Evolutionary conservation across 2,888 invertebrate genomes (phyloP).

Genomic region (Calliscelio sp.): DNA sequence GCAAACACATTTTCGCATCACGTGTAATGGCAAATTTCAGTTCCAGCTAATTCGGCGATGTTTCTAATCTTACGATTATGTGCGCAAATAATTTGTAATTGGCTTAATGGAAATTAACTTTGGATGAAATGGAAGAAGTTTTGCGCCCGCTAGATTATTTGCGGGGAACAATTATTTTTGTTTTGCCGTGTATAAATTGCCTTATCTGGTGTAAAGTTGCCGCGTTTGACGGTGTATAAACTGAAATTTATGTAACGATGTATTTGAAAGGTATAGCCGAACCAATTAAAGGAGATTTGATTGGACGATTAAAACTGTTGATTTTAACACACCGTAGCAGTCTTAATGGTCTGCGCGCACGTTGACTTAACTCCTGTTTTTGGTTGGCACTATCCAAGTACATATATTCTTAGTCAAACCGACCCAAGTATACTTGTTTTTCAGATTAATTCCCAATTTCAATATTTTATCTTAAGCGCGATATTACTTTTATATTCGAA

Average conservation of each 20-base stretch:
- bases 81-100: background rate
- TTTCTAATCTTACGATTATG: background rate
- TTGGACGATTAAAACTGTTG: conserved; percentile 68
- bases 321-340: conserved; percentile 65
- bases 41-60: background rate
- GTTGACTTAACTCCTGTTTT: conserved; percentile 66
- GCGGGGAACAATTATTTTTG: conserved; percentile 9
- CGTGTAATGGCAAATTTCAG: background rate
- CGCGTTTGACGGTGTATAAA: conserved; percentile 44
- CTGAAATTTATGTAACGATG: conserved; percentile 59
- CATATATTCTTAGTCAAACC: conserved; percentile 39
- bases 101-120: background rate
- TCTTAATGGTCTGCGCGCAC: conserved; percentile 67
- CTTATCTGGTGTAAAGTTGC: conserved; percentile 44
- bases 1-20: conserved; percentile 7
- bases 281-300: conserved; percentile 67
- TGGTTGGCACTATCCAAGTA: conserved; percentile 37
- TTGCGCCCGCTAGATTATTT: background rate
- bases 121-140: too few species aligned
- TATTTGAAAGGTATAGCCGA: conserved; percentile 48
- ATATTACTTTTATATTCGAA: too few species aligned
- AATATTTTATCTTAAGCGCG: background rate
- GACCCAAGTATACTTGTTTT: conserved; percentile 27
- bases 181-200: conserved; percentile 27
- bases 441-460: conserved; percentile 8